Percentiles rank a stretch among this genome's conserved stretches.
Evolutionary conservation across 2,113 vertebrate species (phyloP).

Genomic region (Bubo scandiacus): DNA sequence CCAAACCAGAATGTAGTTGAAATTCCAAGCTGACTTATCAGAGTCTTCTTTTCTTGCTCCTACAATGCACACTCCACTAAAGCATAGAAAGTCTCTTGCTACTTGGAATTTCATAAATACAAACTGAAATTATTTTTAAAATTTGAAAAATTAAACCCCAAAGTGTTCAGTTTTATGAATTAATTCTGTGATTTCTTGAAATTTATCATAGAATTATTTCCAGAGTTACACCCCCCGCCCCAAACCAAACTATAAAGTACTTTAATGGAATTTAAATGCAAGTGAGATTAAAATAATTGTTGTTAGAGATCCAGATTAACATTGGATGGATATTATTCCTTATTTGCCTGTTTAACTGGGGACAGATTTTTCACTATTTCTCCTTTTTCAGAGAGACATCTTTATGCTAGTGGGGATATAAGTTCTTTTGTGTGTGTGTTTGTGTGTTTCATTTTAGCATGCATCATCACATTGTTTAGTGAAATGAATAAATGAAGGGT

Average conservation of each 20-base stretch:
- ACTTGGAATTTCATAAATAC: slow-evolving; percentile 45
- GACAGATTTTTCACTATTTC: neutral
- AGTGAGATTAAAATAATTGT: neutral
- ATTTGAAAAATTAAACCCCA: neutral
- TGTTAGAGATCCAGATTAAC: slow-evolving; percentile 6
- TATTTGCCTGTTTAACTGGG: neutral
- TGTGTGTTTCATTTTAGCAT: neutral
- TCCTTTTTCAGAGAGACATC: neutral
- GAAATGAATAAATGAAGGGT: slow-evolving; percentile 41
- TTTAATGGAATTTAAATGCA: neutral
- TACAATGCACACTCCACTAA: neutral
- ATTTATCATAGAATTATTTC: neutral
- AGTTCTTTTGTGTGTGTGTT: neutral
- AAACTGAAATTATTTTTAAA: neutral
- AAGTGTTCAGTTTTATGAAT: neutral
- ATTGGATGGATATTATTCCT: neutral
- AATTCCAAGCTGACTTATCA: neutral
- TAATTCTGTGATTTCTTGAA: neutral
- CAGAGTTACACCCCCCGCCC: neutral
- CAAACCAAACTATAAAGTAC: neutral
- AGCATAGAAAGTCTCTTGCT: neutral
- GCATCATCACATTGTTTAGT: slow-evolving; percentile 42
- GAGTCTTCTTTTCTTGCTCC: slow-evolving; percentile 5
- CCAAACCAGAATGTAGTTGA: neutral
- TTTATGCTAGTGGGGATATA: neutral